These are phyloP conservation scores for Pilophorus perplexus DNA, from an alignment of 2,888 invertebrate genomes.

Conservation along the genomic window DNA sequence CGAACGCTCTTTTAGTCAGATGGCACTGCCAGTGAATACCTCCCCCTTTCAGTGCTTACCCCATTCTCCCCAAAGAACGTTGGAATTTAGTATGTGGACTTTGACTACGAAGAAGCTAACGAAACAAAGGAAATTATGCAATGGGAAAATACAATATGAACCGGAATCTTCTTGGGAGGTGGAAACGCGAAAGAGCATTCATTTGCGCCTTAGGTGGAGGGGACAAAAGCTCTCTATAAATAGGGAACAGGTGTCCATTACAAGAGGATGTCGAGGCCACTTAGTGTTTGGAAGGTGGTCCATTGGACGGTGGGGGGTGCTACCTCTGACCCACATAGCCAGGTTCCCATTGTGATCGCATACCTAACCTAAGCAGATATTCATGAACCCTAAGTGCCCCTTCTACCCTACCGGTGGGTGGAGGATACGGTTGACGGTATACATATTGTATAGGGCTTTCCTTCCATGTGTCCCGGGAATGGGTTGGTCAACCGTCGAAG, in stretches of 20 bases:
- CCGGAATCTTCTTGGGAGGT: background rate
- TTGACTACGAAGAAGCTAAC: no score
- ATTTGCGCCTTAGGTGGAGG: constrained; percentile 5
- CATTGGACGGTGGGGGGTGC: background rate
- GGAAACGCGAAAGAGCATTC: constrained; percentile 4
- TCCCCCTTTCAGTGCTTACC: no score
- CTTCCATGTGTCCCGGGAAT: constrained; percentile 21
- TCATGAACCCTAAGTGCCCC: constrained; percentile 33
- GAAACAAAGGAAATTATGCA: no score
- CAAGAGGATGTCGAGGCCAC: constrained; percentile 28
- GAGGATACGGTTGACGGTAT: constrained; percentile 5
- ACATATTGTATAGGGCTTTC: constrained; percentile 30
- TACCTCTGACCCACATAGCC: constrained; percentile 15
- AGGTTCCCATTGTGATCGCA: constrained; percentile 5
- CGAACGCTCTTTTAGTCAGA: no score
- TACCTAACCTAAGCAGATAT: constrained; percentile 29
- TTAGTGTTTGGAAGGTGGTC: constrained; percentile 8
- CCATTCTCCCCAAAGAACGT: no score
- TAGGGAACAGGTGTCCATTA: constrained; percentile 41
- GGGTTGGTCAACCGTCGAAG: constrained; percentile 5
- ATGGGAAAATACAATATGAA: no score
- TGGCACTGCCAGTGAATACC: no score
- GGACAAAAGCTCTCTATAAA: constrained; percentile 33
- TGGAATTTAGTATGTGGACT: no score
- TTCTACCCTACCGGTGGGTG: background rate